These are phyloP conservation scores for Sarcophaga bullata DNA, from an alignment of 1,140 invertebrate species.

Conservation along the genomic window DNA sequence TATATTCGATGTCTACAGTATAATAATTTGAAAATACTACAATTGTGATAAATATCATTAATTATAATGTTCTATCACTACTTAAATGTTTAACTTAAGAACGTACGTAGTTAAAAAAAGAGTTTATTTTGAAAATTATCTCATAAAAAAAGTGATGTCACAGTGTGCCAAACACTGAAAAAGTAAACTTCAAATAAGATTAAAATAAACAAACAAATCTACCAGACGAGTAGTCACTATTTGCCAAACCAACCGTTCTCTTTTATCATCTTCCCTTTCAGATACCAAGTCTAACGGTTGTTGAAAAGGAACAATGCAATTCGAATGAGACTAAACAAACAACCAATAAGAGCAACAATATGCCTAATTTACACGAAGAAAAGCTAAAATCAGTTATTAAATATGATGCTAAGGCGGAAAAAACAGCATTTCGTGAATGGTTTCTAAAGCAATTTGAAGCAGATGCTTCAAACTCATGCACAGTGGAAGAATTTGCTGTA, in stretches of 20 bases:
- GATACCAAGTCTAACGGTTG: constrained; percentile 37
- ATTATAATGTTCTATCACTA: background rate
- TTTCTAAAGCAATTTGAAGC: constrained; percentile 46
- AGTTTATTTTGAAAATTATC: no score
- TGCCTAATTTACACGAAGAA: constrained; percentile 23
- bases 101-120: no score
- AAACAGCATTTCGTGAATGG: constrained; percentile 44
- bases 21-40: no score
- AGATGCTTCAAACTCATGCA: constrained; percentile 42
- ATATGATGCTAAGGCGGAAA: background rate
- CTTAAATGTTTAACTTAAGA: background rate
- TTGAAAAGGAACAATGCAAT: constrained; percentile 34
- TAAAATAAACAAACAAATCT: background rate
- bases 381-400: constrained; percentile 28
- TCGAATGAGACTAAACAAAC: constrained; percentile 21
- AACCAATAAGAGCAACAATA: background rate
- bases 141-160: background rate
- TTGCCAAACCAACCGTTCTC: constrained; percentile 45
- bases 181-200: background rate
- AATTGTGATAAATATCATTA: no score
- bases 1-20: no score
- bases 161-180: background rate
- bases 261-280: constrained; percentile 46
- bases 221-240: constrained; percentile 30
- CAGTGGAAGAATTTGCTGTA: constrained; percentile 58